Conservation (phyloP, 2,888 invertebrate genomes). For the Bombyx huttoni region DNA sequence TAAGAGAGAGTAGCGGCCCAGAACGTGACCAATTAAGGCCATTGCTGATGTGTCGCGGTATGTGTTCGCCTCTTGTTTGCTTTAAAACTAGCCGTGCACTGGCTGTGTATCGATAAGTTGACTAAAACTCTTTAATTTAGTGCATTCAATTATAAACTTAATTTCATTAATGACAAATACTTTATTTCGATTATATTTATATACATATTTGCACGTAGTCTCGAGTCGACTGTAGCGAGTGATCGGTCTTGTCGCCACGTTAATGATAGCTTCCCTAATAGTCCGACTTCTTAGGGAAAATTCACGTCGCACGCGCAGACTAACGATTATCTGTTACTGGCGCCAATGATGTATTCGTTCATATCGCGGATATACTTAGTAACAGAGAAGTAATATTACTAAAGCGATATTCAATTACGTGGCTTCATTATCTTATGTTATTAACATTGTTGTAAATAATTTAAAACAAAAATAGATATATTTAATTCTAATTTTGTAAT, state of each 20-base stretch:
- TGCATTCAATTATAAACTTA: no score
- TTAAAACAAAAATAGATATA: conserved; percentile 1
- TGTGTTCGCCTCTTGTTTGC: conserved; percentile 4
- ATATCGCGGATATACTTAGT: conserved; percentile 46
- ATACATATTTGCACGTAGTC: neutral
- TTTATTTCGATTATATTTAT: no score
- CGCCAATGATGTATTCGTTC: conserved; percentile 58
- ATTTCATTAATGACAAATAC: no score
- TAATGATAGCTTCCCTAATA: conserved; percentile 66
- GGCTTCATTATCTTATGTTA: conserved; percentile 3
- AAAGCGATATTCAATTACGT: conserved; percentile 15
- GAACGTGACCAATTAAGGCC: conserved; percentile 62
- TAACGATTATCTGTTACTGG: conserved; percentile 46
- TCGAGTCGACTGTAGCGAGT: conserved; percentile 30
- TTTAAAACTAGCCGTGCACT: neutral
- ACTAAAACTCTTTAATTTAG: no score
- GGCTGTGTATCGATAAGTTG: neutral
- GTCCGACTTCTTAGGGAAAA: conserved; percentile 46
- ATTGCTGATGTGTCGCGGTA: conserved; percentile 42
- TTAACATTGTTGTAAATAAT: neutral
- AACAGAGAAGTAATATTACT: conserved; percentile 23
- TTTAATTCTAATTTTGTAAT: neutral
- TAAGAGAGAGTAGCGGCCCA: conserved; percentile 67
- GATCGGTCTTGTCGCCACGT: conserved; percentile 54
- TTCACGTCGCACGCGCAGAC: conserved; percentile 58